Base-by-base conservation (phyloP, 2,113 vertebrate species). In the Thamnophis sirtalis region DNA sequence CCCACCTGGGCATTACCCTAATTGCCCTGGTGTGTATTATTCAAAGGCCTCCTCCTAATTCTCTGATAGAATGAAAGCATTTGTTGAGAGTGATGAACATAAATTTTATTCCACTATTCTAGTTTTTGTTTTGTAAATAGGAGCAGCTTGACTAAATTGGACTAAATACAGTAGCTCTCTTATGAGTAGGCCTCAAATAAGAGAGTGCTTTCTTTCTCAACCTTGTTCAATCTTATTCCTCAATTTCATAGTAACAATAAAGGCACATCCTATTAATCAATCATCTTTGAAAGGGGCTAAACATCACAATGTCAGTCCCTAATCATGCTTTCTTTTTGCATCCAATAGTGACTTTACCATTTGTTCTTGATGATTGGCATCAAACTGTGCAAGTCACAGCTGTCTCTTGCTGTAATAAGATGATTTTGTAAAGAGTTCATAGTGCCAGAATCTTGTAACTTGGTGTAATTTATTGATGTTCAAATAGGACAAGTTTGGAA, bases 241-340 rank as follows among this genome's bases (percentile, higher is more conserved):
- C 73, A 87, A 68, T 96, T 95, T 90, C 92, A 24, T 89, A 95
- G 60, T 90, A 92, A 87, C 19, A 91, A 94, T 84, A 90, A 53
- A 92, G 58, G 58, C 28, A 54, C 93, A 51, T 93, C 86, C 28
- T 96, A 95, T 87, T 43, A 92, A 92, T 92, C 90, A 92, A 94
- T 93, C 91, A 94, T 43, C 86, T 90, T 94, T 91, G 87, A 94
- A 92, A 92, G 51, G 91, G 11, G n/a, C 49, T 92, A 50, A 92
- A 94, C 38, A 92, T 94, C 93, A 88, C 54, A 89, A 55, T 91
- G 17, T 49, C 21, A 87, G 55, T n/a, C 86, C 84, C 55, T 26
- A 89, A 86, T 9, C 73, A 91, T 54, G 33, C 88, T 94, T 92
- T 94, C 24, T 53, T 9, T 8, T 89, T n/a, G 2, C 51, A 13